phyloP scores from a whole-genome alignment of 2,888 invertebrate genomes.

The Cheilosia vulpina region DNA sequence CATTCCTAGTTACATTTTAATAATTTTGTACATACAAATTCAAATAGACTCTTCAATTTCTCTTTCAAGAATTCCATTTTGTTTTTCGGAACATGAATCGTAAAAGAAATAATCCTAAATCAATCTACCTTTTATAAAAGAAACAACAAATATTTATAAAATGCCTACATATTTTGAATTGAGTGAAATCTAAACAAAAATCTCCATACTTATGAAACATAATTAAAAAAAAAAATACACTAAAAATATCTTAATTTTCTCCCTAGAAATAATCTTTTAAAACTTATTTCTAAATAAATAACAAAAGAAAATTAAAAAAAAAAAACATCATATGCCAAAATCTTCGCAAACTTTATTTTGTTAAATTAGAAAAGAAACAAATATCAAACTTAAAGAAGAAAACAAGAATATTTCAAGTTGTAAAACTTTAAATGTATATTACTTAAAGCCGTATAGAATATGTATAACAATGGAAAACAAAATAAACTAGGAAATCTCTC shows the following conservation, averaged over 20 bases:
- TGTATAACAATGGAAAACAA: constrained; percentile 56
- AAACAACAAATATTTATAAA: constrained; percentile 22
- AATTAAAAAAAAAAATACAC: constrained; percentile 30
- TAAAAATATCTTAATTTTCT: constrained; percentile 33
- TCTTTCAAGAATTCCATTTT: neutral
- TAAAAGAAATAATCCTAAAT: constrained; percentile 47
- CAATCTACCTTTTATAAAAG: constrained; percentile 52
- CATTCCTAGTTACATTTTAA: neutral
- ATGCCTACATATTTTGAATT: constrained; percentile 33
- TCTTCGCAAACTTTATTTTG: constrained; percentile 50
- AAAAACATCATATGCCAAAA: constrained; percentile 66
- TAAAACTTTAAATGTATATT: constrained; percentile 56
- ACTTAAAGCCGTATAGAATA: constrained; percentile 49
- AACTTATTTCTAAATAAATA: constrained; percentile 43
- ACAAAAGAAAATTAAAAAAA: constrained; percentile 44
- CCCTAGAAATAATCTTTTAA: constrained; percentile 40
- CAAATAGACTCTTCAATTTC: neutral
- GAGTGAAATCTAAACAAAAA: constrained; percentile 31
- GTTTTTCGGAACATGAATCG: constrained; percentile 17
- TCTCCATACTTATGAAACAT: constrained; percentile 49
- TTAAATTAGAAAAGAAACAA: constrained; percentile 43
- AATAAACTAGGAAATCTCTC: constrained; percentile 61
- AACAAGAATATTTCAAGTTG: constrained; percentile 38
- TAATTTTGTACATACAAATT: neutral
- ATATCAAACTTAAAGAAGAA: constrained; percentile 14